Evolutionary conservation across 2,797 vertebrate genomes (phyloP), one percentile per base, ranked within the genome.

Genomic region (Falco novaeseelandiae): DNA sequence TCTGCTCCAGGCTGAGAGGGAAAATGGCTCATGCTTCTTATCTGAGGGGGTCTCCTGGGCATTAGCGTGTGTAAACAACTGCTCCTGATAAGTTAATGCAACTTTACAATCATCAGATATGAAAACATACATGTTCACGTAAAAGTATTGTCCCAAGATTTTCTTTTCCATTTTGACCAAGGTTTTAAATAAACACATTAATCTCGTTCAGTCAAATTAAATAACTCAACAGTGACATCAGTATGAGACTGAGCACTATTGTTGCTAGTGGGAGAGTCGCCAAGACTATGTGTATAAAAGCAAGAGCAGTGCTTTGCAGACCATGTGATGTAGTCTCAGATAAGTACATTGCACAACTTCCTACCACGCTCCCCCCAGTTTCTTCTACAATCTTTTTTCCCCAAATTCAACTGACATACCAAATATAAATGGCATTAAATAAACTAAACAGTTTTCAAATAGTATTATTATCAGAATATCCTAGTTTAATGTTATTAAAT

Each of bases 141-240:
- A 92, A 66, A 94, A 97, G 91, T 86, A 90, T 86, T 96, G 89
- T 82, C 82, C 40, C 1, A 2, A 92, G 91, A 93, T 78, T 96
- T 97, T 96, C 89, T 86, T 94, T 95, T 92, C 94, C 94, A 95
- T 95, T 96, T 97, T 62, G 87, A 98, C 95, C 85, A 83, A 91
- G 93, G 91, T 97, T 96, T 97, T 97, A 97, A 97, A 96, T 95
- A 98, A 98, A 97, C 92, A 97, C 83, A 94, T 96, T 97, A 97
- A 98, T 97, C 96, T 94, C 15, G 6, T 96, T 97, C 87, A 95
- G 92, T 96, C 94, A 97, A 97, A 97, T 97, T 96, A 98, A 97
- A 98, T 97, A 97, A 96, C 93, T 94, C 84, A 94, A 57, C 92
- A 96, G 94, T 98, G 97, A 98, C 97, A 98, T 98, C 95, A 97